These are phyloP conservation scores for Montipora capricornis DNA, from an alignment of 64 coral and sea anemone species.

Conservation along the genomic window DNA sequence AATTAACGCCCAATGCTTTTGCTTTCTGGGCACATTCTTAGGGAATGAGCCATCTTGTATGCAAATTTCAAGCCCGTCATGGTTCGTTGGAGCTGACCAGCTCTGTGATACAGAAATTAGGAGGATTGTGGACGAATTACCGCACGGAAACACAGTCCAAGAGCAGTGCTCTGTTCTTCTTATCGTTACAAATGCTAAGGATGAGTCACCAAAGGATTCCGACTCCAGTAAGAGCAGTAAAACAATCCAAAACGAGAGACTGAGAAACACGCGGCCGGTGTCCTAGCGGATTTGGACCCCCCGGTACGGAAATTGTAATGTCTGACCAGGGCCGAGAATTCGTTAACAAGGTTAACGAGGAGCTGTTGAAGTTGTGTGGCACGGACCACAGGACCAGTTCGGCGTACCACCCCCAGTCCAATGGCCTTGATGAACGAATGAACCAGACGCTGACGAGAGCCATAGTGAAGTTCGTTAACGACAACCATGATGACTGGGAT, in stretches of 20 bases:
- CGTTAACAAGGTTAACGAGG: constrained; percentile 25
- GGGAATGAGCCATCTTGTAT: constrained; percentile 2
- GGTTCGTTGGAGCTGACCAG: not conserved
- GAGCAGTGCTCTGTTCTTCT: not conserved
- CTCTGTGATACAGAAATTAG: not conserved
- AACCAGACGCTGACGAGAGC: constrained; percentile 25
- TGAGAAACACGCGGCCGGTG: too few species aligned
- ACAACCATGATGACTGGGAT: constrained; percentile 41
- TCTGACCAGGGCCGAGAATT: constrained; percentile 67
- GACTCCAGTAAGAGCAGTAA: too few species aligned
- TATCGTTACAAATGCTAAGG: too few species aligned
- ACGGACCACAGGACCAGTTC: constrained; percentile 23
- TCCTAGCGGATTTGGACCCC: too few species aligned
- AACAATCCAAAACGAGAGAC: too few species aligned
- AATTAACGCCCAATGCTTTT: not conserved
- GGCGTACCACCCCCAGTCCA: constrained; percentile 34
- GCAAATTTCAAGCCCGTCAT: not conserved
- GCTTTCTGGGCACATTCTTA: not conserved
- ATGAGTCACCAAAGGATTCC: too few species aligned
- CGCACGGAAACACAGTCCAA: not conserved
- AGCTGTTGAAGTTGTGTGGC: constrained; percentile 56
- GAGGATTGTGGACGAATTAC: not conserved
- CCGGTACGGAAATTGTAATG: constrained; percentile 44
- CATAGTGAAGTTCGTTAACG: constrained; percentile 11
- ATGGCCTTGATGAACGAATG: constrained; percentile 46